Percentiles rank a stretch among this genome's conserved stretches.
Conservation (phyloP, 2,797 vertebrate genomes). For the Enteromius afrohamiltoni region DNA sequence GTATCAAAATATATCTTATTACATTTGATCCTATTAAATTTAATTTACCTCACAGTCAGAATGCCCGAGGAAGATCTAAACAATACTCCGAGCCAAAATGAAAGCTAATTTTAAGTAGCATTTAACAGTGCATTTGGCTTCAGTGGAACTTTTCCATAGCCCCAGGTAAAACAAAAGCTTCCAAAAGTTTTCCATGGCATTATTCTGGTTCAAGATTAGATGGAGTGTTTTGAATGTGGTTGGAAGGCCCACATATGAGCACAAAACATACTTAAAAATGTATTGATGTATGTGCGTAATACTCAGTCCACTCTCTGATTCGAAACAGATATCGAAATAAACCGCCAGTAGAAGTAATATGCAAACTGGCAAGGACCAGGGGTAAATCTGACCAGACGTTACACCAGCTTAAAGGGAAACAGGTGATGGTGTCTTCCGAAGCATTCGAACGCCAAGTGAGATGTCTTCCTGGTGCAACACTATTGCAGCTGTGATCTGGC, state of each 20-base stretch:
- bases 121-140: conserved; percentile 32
- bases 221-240: conserved; percentile 23
- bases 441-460: neutral
- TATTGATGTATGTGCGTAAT: conserved; percentile 2
- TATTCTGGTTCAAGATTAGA: conserved; percentile 2
- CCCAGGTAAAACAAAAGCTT: conserved; percentile 30
- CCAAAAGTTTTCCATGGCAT: conserved; percentile 15
- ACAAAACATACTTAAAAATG: conserved; percentile 28
- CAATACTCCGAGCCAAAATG: conserved; percentile 14
- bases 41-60: conserved; percentile 28
- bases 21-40: conserved; percentile 23
- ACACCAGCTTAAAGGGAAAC: conserved; percentile 28
- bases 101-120: conserved; percentile 29
- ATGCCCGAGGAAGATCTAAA: conserved; percentile 29
- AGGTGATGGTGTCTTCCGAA: conserved; percentile 9
- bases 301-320: neutral
- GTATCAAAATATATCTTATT: conserved; percentile 20
- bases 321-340: neutral
- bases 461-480: conserved; percentile 35
- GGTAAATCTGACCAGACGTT: conserved; percentile 27
- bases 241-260: conserved; percentile 8
- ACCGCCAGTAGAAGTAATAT: neutral
- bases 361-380: conserved; percentile 1
- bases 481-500: conserved; percentile 33
- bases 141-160: conserved; percentile 41